A percentile compares a stretch with the other conserved stretches of the same genome.
Evolutionary conservation across 1,140 invertebrate genomes (phyloP).

Genomic region (Parapsyche elsis): DNA sequence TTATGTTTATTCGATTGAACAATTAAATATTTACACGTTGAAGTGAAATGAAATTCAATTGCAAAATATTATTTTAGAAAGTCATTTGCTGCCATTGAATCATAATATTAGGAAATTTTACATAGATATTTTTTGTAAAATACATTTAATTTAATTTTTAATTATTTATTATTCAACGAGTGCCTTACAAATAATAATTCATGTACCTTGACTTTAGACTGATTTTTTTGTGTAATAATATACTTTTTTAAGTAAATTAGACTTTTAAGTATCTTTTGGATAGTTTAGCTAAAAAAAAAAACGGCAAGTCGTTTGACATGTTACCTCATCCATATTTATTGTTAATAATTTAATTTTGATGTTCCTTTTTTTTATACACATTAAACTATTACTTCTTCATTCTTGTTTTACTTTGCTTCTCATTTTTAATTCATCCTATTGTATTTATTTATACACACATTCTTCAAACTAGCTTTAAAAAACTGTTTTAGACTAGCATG

Average conservation of each 20-base stretch:
- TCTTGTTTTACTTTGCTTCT: slow-evolving; percentile 23
- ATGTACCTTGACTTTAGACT: background rate
- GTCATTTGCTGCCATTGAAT: too few species aligned
- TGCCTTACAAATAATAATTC: background rate
- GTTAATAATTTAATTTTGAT: slow-evolving; percentile 36
- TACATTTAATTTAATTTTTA: too few species aligned
- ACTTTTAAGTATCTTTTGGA: too few species aligned
- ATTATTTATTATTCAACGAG: background rate
- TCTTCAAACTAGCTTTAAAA: too few species aligned
- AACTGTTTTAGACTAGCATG: too few species aligned
- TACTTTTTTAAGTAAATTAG: too few species aligned
- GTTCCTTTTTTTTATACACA: slow-evolving; percentile 41
- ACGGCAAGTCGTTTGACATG: background rate
- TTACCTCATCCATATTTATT: slow-evolving; percentile 27
- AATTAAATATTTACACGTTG: too few species aligned
- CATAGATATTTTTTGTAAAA: too few species aligned
- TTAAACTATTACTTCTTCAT: slow-evolving; percentile 46
- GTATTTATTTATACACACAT: background rate
- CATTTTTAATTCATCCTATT: background rate
- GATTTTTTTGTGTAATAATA: background rate
- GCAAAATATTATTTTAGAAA: too few species aligned
- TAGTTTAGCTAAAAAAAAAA: background rate
- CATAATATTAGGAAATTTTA: too few species aligned
- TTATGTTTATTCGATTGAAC: too few species aligned
- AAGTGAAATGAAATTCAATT: too few species aligned